Evolutionary conservation across 2,888 invertebrate species (phyloP).

Genomic region (Diplazon laetatorius): DNA sequence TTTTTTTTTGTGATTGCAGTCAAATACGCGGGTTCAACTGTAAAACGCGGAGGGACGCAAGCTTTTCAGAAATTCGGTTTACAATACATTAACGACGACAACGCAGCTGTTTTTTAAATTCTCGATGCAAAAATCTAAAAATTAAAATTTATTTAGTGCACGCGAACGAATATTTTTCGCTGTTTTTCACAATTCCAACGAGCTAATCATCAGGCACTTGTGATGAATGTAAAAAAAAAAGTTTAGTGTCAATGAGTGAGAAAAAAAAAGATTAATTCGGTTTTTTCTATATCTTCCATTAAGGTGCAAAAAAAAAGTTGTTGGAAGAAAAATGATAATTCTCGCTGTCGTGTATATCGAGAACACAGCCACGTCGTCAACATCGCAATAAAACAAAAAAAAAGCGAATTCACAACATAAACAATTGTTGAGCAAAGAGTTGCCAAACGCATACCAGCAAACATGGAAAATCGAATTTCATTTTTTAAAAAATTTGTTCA

Average conservation of each 20-base stretch:
- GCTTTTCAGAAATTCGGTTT: not conserved
- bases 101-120: not conserved
- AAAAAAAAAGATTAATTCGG: not conserved
- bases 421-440: no score
- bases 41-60: slow-evolving; percentile 9
- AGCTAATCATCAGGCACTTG: not conserved
- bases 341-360: no score
- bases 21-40: slow-evolving; percentile 49
- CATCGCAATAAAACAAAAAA: no score
- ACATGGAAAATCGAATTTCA: no score
- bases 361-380: not conserved
- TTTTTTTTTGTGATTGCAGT: not conserved
- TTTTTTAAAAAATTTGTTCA: no score
- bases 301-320: not conserved
- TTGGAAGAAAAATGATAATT: slow-evolving; percentile 2
- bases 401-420: no score
- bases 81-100: slow-evolving; percentile 4
- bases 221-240: not conserved
- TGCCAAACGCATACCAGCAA: no score
- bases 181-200: not conserved
- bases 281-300: not conserved
- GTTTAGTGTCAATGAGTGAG: not conserved
- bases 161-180: not conserved
- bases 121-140: not conserved
- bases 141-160: not conserved